Conservation (phyloP, 2,888 invertebrate species). For the Aporophyla nigra region DNA sequence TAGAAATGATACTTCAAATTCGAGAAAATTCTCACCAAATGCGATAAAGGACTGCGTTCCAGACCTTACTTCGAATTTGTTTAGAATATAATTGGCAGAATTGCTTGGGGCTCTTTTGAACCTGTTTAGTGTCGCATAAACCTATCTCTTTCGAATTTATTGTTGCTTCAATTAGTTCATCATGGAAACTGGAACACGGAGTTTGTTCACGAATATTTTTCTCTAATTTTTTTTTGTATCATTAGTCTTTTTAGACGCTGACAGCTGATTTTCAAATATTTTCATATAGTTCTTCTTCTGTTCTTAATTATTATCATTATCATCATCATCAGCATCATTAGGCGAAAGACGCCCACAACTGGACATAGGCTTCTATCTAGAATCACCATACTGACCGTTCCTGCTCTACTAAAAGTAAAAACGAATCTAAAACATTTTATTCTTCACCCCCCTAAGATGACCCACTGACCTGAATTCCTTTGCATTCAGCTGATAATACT, state of each 20-base stretch:
- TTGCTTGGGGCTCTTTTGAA: not conserved
- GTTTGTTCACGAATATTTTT: not conserved
- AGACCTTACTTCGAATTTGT: slow-evolving; percentile 10
- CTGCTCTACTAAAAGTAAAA: not conserved
- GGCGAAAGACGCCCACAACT: not conserved
- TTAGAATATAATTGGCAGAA: slow-evolving; percentile 8
- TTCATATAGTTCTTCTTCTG: not conserved
- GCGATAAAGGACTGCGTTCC: slow-evolving; percentile 66
- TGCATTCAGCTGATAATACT: not conserved
- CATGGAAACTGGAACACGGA: not conserved
- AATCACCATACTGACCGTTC: not conserved
- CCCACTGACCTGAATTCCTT: not conserved
- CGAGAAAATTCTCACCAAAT: slow-evolving; percentile 86
- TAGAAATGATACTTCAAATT: slow-evolving; percentile 85
- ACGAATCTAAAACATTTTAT: not conserved
- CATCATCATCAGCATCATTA: not conserved
- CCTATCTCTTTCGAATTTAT: slow-evolving; percentile 38
- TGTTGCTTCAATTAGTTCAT: not conserved
- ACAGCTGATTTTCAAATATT: slow-evolving; percentile 12
- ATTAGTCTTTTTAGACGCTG: slow-evolving; percentile 11
- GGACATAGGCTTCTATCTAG: not conserved
- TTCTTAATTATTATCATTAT: not conserved
- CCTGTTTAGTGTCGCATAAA: not conserved
- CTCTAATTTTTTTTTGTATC: not conserved
- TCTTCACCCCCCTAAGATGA: too few species aligned